A percentile compares a stretch with the other conserved stretches of the same genome.
These are phyloP conservation scores for Lepidostoma basale DNA, from an alignment of 1,140 invertebrate genomes.

Conservation along the genomic window DNA sequence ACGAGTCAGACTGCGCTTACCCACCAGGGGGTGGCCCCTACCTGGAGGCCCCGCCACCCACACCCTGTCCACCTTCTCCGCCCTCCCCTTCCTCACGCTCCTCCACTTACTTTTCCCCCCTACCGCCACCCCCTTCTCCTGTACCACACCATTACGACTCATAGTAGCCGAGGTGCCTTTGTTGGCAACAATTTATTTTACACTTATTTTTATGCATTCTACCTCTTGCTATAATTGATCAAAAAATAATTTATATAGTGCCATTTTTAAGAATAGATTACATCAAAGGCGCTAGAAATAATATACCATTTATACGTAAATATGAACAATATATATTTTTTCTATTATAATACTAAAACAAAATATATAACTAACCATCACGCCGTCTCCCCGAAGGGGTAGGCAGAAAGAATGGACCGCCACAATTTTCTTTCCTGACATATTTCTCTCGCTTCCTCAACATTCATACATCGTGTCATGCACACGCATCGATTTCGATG, in stretches of 20 bases:
- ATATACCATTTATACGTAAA: too few species aligned
- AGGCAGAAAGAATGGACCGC: too few species aligned
- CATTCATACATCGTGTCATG: too few species aligned
- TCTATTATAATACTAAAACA: too few species aligned
- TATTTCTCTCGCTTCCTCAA: too few species aligned
- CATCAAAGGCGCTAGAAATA: too few species aligned
- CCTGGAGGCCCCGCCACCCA: slow-evolving; percentile 83
- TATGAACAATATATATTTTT: too few species aligned
- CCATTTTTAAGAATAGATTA: too few species aligned
- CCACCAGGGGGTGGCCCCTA: slow-evolving; percentile 61
- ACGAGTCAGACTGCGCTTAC: slow-evolving; percentile 79
- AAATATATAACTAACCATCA: too few species aligned
- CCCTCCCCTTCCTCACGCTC: slow-evolving; percentile 84
- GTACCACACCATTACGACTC: slow-evolving; percentile 60
- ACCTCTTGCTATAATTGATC: neutral
- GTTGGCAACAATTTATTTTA: neutral
- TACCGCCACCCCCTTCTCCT: slow-evolving; percentile 75
- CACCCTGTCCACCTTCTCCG: slow-evolving; percentile 83
- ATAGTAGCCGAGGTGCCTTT: slow-evolving; percentile 10
- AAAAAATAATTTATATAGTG: slow-evolving; percentile 1
- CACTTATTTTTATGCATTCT: neutral
- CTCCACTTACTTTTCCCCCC: slow-evolving; percentile 75
- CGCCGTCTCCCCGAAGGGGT: too few species aligned
- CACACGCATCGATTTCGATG: too few species aligned
- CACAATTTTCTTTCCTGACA: too few species aligned